Conservation (phyloP, 2,888 invertebrate genomes). For the Caenorhabditis sulstoni region DNA sequence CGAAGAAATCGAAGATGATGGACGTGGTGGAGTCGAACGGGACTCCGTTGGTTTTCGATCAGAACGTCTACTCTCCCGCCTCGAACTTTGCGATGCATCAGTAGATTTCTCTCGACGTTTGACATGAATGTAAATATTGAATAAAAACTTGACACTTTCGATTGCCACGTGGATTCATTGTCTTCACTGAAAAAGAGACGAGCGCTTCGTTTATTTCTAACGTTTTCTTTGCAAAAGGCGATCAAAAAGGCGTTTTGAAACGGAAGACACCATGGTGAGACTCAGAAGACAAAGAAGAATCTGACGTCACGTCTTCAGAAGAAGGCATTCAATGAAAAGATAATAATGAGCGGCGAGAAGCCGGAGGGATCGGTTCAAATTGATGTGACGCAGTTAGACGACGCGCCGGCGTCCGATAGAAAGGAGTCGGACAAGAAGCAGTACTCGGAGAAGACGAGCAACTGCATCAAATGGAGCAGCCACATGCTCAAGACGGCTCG, state of each 20-base stretch:
- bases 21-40: conserved; percentile 56
- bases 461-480: conserved; percentile 22
- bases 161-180: no score
- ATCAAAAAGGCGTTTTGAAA: no score
- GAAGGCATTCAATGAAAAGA: conserved; percentile 9
- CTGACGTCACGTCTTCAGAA: conserved; percentile 1
- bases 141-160: conserved; percentile 17
- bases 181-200: no score
- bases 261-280: no score
- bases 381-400: conserved; percentile 20
- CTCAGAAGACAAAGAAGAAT: no score
- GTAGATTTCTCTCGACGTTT: not conserved
- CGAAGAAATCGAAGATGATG: conserved; percentile 58
- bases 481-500: conserved; percentile 13
- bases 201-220: no score
- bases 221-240: no score
- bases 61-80: conserved; percentile 49
- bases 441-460: conserved; percentile 6
- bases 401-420: not conserved
- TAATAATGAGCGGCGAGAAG: not conserved
- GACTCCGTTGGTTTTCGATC: conserved; percentile 51
- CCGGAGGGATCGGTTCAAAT: not conserved
- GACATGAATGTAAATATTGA: conserved; percentile 41
- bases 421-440: conserved; percentile 13
- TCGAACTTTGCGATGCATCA: conserved; percentile 45